A percentile compares a stretch with the other conserved stretches of the same genome.
Conservation (phyloP, 2,113 vertebrate genomes). For the Poicephalus gulielmi region DNA sequence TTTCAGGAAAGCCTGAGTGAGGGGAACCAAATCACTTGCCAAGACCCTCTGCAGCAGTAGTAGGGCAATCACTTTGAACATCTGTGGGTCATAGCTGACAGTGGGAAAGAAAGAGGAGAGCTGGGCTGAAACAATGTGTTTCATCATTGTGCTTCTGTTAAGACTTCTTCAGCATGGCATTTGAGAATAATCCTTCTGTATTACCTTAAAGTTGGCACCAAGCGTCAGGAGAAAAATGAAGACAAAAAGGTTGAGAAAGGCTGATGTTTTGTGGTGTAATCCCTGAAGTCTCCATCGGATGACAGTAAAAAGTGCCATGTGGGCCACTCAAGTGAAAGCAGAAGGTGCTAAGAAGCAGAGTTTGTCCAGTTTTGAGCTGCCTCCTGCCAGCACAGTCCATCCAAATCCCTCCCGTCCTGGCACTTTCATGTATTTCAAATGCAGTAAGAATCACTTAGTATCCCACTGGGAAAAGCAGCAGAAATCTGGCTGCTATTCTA, state of each 20-base stretch:
- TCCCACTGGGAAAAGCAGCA: background rate
- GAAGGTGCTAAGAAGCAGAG: background rate
- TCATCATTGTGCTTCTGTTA: background rate
- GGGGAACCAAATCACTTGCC: background rate
- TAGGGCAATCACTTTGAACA: background rate
- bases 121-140: background rate
- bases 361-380: background rate
- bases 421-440: background rate
- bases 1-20: background rate
- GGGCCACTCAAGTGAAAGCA: background rate
- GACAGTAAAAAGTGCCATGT: background rate
- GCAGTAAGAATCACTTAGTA: background rate
- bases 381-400: background rate
- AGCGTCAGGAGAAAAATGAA: background rate
- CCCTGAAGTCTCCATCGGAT: background rate
- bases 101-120: background rate
- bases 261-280: accelerated
- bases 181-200: background rate
- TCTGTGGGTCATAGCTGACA: background rate
- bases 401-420: background rate
- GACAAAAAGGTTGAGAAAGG: background rate
- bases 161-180: background rate
- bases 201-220: background rate
- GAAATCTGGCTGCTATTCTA: background rate
- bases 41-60: background rate